Conservation (phyloP, 2,113 vertebrate genomes). For the Rhipidura dahli region DNA sequence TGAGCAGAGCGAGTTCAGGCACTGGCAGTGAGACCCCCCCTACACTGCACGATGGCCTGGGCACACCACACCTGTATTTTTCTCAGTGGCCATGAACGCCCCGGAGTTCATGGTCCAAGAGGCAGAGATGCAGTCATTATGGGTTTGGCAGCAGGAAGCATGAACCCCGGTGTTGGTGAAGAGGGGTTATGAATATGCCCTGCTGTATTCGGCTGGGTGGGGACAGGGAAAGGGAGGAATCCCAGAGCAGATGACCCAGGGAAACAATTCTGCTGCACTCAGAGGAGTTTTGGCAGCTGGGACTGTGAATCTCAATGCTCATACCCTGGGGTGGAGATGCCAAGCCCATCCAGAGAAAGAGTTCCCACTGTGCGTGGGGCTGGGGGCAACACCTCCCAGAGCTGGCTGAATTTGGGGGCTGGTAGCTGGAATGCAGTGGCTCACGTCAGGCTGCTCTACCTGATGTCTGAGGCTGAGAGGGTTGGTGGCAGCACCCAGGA, state of each 20-base stretch:
- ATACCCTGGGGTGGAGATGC: background rate
- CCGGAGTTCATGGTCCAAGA: background rate
- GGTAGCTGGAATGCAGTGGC: background rate
- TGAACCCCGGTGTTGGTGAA: background rate
- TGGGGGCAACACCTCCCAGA: background rate
- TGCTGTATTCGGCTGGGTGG: background rate
- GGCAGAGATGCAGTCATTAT: background rate
- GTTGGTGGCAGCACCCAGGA: background rate
- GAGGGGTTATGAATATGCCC: background rate
- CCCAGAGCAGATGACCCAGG: background rate
- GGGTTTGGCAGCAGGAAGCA: background rate
- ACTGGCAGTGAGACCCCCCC: background rate
- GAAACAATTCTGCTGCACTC: background rate
- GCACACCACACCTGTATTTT: background rate
- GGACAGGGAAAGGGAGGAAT: background rate
- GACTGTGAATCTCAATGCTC: background rate
- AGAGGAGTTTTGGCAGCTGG: background rate
- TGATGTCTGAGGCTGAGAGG: background rate
- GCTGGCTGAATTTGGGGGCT: background rate
- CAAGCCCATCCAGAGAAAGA: background rate
- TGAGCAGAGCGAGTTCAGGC: background rate
- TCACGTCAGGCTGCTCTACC: background rate
- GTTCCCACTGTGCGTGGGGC: rapidly evolving
- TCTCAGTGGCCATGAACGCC: background rate
- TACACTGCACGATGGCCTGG: background rate